A percentile compares a stretch with the other conserved stretches of the same genome.
These are phyloP conservation scores for Stegastes partitus DNA, from an alignment of 2,113 vertebrate genomes.

Conservation along the genomic window DNA sequence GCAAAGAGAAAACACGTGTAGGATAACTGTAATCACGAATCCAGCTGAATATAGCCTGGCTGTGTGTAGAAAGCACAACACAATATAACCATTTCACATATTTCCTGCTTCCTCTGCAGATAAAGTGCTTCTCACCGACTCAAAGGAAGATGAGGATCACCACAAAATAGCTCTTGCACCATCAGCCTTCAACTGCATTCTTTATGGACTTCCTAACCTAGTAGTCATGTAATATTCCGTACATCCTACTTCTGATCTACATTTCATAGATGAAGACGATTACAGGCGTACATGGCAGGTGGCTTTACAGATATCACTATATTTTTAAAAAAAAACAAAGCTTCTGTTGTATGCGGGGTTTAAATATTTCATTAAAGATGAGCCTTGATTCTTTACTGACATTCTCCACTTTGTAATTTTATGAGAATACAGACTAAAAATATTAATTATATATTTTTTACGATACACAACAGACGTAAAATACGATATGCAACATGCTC, in stretches of 20 bases:
- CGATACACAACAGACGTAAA: not conserved
- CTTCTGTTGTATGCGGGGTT: not conserved
- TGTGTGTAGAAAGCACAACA: not conserved
- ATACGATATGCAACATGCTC: not conserved
- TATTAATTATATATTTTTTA: conserved; percentile 15
- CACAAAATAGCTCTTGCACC: conserved; percentile 39
- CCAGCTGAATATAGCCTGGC: not conserved
- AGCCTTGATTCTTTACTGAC: not conserved
- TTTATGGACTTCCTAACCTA: conserved; percentile 89
- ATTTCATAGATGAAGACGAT: conserved; percentile 7
- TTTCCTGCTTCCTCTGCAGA: conserved; percentile 58
- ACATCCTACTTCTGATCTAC: not conserved
- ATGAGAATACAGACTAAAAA: not conserved
- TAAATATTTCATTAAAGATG: conserved; percentile 21
- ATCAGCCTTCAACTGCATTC: conserved; percentile 80
- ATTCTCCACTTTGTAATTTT: not conserved
- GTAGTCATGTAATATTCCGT: conserved; percentile 53
- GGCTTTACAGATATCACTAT: conserved; percentile 2
- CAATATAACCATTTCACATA: not conserved
- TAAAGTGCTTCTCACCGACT: conserved; percentile 16
- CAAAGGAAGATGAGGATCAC: conserved; percentile 39
- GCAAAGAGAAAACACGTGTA: not conserved
- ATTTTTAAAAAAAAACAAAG: not conserved
- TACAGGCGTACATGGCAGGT: not conserved
- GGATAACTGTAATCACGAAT: not conserved